phyloP scores from a whole-genome alignment of 1,140 invertebrate species.

The Kradibia gibbosae region DNA sequence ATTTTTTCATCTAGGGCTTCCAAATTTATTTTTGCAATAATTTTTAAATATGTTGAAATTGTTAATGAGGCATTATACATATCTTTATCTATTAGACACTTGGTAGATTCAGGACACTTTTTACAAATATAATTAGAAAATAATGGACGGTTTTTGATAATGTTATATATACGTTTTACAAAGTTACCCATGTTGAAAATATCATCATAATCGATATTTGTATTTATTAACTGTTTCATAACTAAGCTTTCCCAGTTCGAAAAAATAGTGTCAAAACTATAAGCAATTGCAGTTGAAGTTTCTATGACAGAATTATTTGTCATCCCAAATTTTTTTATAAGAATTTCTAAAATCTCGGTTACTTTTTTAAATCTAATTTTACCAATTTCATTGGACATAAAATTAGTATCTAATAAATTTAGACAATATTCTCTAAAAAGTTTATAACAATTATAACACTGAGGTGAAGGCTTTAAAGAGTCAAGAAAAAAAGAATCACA shows the following conservation, averaged over 20 bases:
- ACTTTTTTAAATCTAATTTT: constrained; percentile 31
- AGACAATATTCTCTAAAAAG: constrained; percentile 54
- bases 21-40: constrained; percentile 50
- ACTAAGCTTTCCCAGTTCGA: constrained; percentile 55
- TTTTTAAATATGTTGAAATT: constrained; percentile 45
- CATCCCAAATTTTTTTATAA: constrained; percentile 41
- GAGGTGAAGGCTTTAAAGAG: constrained; percentile 44
- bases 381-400: constrained; percentile 46
- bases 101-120: constrained; percentile 4
- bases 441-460: constrained; percentile 52
- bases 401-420: constrained; percentile 50
- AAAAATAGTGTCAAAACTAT: constrained; percentile 52
- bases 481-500: constrained; percentile 40
- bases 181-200: constrained; percentile 37
- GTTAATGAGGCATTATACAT: constrained; percentile 50
- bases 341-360: constrained; percentile 35
- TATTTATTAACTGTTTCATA: constrained; percentile 43
- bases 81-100: constrained; percentile 54
- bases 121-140: constrained; percentile 38
- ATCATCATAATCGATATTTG: constrained; percentile 29
- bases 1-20: constrained; percentile 44
- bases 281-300: constrained; percentile 39
- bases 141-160: constrained; percentile 38
- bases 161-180: constrained; percentile 35
- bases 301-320: constrained; percentile 45